Conservation (phyloP, 2,888 invertebrate genomes). For the Rhingia campestris region DNA sequence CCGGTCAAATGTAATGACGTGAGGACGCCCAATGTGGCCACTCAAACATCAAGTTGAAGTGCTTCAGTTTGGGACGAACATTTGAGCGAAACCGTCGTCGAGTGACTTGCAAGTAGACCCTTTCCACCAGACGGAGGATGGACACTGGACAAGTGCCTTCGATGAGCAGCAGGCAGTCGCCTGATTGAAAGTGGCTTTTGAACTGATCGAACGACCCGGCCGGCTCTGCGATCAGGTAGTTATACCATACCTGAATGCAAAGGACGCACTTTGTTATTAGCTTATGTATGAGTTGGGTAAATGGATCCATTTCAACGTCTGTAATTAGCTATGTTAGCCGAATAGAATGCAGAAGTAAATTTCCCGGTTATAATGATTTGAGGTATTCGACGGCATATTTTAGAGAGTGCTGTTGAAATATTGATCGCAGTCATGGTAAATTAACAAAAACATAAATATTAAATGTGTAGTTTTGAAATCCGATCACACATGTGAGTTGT, state of each 20-base stretch:
- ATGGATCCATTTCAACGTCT: slow-evolving; percentile 69
- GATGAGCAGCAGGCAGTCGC: slow-evolving; percentile 54
- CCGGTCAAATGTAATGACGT: slow-evolving; percentile 66
- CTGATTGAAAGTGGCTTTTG: slow-evolving; percentile 62
- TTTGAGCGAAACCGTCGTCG: slow-evolving; percentile 39
- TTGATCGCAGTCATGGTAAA: no score
- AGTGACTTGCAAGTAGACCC: slow-evolving; percentile 63
- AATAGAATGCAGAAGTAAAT: slow-evolving; percentile 46
- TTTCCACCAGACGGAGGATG: slow-evolving; percentile 44
- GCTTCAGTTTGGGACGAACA: slow-evolving; percentile 49
- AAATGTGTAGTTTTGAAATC: no score
- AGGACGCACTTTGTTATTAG: slow-evolving; percentile 67
- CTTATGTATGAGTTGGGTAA: slow-evolving; percentile 70
- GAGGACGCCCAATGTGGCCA: slow-evolving; percentile 66
- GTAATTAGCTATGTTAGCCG: slow-evolving; percentile 64
- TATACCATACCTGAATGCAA: slow-evolving; percentile 22
- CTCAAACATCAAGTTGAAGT: slow-evolving; percentile 69
- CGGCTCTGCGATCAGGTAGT: slow-evolving; percentile 52
- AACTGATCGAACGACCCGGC: slow-evolving; percentile 51
- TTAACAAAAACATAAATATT: no score
- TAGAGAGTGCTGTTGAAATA: not conserved
- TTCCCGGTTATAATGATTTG: slow-evolving; percentile 34
- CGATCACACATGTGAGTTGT: no score
- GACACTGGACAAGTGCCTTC: slow-evolving; percentile 57
- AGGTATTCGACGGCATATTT: slow-evolving; percentile 19